Percentiles rank a stretch among this genome's conserved stretches.
These are phyloP conservation scores for Lordiphosa stackelbergi DNA, from an alignment of 1,140 invertebrate species.

Conservation along the genomic window DNA sequence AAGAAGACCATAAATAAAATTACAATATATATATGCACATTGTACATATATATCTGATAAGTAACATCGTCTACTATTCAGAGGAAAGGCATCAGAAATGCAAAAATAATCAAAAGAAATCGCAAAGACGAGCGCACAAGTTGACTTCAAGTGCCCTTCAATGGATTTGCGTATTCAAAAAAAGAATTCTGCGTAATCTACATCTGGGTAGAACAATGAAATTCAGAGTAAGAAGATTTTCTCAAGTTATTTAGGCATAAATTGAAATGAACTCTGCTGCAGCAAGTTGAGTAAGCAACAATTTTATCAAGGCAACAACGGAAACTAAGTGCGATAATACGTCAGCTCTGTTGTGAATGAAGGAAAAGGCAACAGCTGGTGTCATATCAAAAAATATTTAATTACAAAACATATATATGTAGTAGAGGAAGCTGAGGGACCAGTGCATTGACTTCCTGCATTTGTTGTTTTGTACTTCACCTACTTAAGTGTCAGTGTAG, in stretches of 20 bases:
- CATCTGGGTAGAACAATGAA: constrained; percentile 39
- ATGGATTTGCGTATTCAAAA: constrained; percentile 45
- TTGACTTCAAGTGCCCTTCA: constrained; percentile 47
- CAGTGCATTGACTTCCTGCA: constrained; percentile 54
- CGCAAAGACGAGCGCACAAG: constrained; percentile 20
- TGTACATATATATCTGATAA: constrained; percentile 9
- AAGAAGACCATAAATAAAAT: constrained; percentile 50
- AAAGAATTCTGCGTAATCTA: constrained; percentile 68
- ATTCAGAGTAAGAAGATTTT: neutral
- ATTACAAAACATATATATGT: constrained; percentile 42
- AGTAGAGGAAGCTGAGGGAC: neutral
- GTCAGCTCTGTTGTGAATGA: constrained; percentile 8
- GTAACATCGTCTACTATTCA: constrained; percentile 34
- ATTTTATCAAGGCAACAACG: constrained; percentile 46
- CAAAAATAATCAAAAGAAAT: constrained; percentile 66
- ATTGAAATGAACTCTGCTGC: constrained; percentile 57
- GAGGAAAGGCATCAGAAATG: constrained; percentile 63
- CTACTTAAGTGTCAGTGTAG: constrained; percentile 40
- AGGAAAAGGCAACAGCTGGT: constrained; percentile 18
- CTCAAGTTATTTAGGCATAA: constrained; percentile 52
- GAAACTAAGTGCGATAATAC: constrained; percentile 22
- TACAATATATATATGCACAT: neutral
- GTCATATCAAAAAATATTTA: constrained; percentile 47
- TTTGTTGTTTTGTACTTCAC: constrained; percentile 42
- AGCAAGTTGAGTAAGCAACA: constrained; percentile 22